Evolutionary conservation across 2,888 invertebrate genomes (phyloP), one percentile per base, ranked within the genome.

Genomic region (Xylota segnis): DNA sequence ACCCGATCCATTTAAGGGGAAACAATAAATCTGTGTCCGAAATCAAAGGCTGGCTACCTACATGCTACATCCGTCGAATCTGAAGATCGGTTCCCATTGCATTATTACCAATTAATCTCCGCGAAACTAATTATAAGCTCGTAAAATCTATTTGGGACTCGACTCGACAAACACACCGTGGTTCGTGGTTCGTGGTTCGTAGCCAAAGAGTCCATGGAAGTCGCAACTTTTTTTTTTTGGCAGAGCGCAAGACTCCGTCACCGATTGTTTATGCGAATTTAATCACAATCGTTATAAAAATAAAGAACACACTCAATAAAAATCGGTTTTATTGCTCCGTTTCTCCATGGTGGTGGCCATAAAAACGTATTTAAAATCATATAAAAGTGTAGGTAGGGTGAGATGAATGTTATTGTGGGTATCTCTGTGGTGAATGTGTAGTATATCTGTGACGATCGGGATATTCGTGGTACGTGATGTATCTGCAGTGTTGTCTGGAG

Each of bases 271-370:
- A 86, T 82, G 86, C 82, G 82, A 77, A 86, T 86, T 86, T 86
- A 86, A 86, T 86, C 72, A 66, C 77, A 82, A 71, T 72, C 71
- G 71, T 56, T 23, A 86, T 82, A 86, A 86, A 82, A 86, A 72
- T 86, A 77, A 86, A 77, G 82, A 86, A 82, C 76, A 72, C 86
- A 86, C 86, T 77, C 82, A 86, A 86, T 86, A 86, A 86, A 84
- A 77, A 82, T 63, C 72, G 14, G 45, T 86, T 86, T 86, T 86
- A 86, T 84, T 81, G 75, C 75, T 76, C 58, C 56, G 81, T 66
- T 75, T 86, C 82, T 72, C 76, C 71, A 58, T 86, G 76, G 82
- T 76, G 82, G 72, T 56, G 56, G 56, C 72, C 76, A 76, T 86
- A 82, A 86, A 86, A 86, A 18, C 65, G 72, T 77, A 82, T 86